Percentiles rank a stretch among this genome's conserved stretches.
Evolutionary conservation across 2,888 invertebrate genomes (phyloP).

Genomic region (Miltochrista miniata): DNA sequence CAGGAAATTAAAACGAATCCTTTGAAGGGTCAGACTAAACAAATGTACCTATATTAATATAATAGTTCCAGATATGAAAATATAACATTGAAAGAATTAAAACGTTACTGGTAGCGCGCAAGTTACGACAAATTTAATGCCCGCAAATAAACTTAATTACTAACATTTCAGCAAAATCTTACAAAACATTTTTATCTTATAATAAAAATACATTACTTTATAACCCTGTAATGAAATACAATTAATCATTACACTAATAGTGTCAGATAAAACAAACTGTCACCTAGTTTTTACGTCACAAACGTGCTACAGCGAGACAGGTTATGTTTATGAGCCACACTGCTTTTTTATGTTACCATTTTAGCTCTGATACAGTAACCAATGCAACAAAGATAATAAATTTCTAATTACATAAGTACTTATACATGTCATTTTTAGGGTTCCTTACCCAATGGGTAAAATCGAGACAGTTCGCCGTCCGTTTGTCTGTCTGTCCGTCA

Average conservation of each 20-base stretch:
- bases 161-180: neutral
- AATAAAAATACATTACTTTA: neutral
- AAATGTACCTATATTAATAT: no score
- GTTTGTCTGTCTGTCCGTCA: no score
- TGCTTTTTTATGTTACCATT: conserved; percentile 12
- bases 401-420: conserved; percentile 38
- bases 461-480: no score
- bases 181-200: neutral
- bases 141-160: neutral
- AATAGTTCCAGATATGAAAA: no score
- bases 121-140: no score
- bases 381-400: conserved; percentile 24
- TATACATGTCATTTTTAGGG: no score
- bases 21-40: no score
- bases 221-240: conserved; percentile 7
- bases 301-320: conserved; percentile 13
- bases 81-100: no score
- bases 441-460: no score
- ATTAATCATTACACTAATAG: conserved; percentile 8
- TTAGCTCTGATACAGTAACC: conserved; percentile 18
- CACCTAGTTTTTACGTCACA: conserved; percentile 10
- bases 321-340: conserved; percentile 13
- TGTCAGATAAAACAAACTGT: conserved; percentile 13
- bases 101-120: no score
- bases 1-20: no score